Evolutionary conservation across 64 coral and sea anemone genomes (phyloP).

Genomic region (Pocillopora damicornis): DNA sequence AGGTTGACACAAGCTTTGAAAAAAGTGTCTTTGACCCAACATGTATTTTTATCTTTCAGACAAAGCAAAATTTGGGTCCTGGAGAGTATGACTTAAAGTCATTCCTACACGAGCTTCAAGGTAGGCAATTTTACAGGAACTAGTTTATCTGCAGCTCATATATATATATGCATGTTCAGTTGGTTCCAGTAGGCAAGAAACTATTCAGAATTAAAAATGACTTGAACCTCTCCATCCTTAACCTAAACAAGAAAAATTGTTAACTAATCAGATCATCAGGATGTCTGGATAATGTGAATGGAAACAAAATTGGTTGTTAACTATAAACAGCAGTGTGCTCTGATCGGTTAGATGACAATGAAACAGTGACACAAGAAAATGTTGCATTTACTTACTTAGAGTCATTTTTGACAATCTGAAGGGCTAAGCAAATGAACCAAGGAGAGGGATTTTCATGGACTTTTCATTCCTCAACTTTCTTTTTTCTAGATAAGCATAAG

Average conservation of each 20-base stretch:
- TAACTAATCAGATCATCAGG: too few species aligned
- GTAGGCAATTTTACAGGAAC: conserved; percentile 22
- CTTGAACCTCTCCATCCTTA: too few species aligned
- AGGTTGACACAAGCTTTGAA: neutral
- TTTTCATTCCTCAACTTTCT: neutral
- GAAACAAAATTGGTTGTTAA: too few species aligned
- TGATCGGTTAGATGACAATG: neutral
- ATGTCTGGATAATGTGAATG: too few species aligned
- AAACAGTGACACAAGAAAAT: neutral
- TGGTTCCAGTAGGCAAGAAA: too few species aligned
- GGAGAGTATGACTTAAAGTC: conserved; percentile 93
- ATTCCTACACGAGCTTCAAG: conserved; percentile 70
- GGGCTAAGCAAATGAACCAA: too few species aligned
- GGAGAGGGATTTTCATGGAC: neutral
- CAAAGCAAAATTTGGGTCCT: conserved; percentile 78
- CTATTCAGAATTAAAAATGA: too few species aligned
- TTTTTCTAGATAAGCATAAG: conserved; percentile 67
- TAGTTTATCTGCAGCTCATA: too few species aligned
- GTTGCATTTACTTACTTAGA: too few species aligned
- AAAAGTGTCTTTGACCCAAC: neutral
- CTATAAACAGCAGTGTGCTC: neutral
- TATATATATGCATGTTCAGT: too few species aligned
- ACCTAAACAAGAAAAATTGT: too few species aligned
- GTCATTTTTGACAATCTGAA: neutral
- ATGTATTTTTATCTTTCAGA: neutral